These are phyloP conservation scores for Pica pica DNA, from an alignment of 2,113 vertebrate genomes.

Conservation along the genomic window DNA sequence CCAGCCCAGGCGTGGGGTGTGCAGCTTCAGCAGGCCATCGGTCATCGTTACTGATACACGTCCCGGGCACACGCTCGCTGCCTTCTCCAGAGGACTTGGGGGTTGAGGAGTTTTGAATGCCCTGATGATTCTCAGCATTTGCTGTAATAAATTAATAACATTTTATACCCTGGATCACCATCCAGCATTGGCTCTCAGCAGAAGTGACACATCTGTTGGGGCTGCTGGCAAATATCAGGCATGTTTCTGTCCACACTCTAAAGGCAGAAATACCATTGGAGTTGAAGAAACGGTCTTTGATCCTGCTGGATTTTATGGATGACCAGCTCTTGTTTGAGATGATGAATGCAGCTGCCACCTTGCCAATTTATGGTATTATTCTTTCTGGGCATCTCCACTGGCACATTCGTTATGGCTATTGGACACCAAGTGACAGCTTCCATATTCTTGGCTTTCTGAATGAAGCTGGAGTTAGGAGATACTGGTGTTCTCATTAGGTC, in stretches of 20 bases:
- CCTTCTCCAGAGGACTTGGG: not conserved
- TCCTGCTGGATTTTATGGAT: not conserved
- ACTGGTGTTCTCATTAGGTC: not conserved
- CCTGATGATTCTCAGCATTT: not conserved
- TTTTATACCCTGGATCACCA: not conserved
- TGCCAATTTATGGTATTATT: constrained; percentile 25
- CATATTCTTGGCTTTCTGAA: not conserved
- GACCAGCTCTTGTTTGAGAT: constrained; percentile 9
- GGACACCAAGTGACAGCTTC: not conserved
- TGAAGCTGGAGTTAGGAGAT: not conserved
- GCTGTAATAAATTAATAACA: not conserved
- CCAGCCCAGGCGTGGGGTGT: not conserved
- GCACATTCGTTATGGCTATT: not conserved
- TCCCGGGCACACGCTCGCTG: fast-evolving
- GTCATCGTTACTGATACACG: fast-evolving
- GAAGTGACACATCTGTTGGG: not conserved
- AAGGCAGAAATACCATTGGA: not conserved
- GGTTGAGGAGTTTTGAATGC: not conserved
- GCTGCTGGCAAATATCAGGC: not conserved
- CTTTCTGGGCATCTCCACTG: constrained; percentile 1
- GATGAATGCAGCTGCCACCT: constrained; percentile 23
- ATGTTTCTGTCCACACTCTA: not conserved
- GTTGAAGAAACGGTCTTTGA: not conserved
- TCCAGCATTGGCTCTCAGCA: not conserved
- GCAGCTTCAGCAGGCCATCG: not conserved